A percentile compares a stretch with the other conserved stretches of the same genome.
Evolutionary conservation across 2,113 vertebrate species (phyloP).

Genomic region (Etheostoma cragini): DNA sequence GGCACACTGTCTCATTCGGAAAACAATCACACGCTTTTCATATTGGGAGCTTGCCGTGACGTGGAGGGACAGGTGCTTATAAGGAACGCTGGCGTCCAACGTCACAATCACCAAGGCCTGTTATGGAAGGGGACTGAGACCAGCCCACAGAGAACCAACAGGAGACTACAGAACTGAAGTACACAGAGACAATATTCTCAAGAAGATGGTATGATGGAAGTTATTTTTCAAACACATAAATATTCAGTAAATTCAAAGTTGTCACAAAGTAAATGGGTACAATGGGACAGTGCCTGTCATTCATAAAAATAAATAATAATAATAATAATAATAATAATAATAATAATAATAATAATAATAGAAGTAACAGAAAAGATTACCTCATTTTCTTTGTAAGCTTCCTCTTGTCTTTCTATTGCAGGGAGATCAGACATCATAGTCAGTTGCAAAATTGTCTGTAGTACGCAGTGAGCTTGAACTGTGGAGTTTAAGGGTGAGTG

Average conservation of each 20-base stretch:
- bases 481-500: neutral
- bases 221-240: neutral
- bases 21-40: conserved; percentile 79
- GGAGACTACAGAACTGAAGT: conserved; percentile 46
- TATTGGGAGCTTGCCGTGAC: conserved; percentile 62
- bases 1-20: conserved; percentile 65
- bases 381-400: neutral
- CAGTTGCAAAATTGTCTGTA: neutral
- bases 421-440: conserved; percentile 17
- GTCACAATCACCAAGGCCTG: conserved; percentile 69
- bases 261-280: neutral
- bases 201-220: neutral
- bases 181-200: conserved; percentile 24
- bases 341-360: too few relatives aligned
- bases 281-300: neutral
- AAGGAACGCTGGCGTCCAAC: conserved; percentile 59
- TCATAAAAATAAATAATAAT: neutral
- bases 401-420: neutral
- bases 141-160: conserved; percentile 29
- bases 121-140: conserved; percentile 55
- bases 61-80: conserved; percentile 68
- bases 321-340: too few relatives aligned
- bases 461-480: conserved; percentile 1
- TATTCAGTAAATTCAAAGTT: neutral
- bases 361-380: neutral